These are phyloP conservation scores for Toxostoma redivivum DNA, from an alignment of 2,113 vertebrate genomes.

Conservation along the genomic window DNA sequence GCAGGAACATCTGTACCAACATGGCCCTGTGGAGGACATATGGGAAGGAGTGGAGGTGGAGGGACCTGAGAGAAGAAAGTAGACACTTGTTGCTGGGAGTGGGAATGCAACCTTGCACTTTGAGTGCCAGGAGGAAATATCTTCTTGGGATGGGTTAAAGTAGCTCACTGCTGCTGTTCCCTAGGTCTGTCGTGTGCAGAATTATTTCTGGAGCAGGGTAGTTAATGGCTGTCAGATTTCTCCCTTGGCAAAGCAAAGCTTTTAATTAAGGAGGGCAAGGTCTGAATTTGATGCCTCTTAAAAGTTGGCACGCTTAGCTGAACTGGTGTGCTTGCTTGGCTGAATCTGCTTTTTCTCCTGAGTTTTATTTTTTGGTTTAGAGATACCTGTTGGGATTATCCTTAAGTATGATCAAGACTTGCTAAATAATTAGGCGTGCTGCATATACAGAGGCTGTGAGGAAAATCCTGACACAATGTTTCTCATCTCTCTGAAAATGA, in stretches of 20 bases:
- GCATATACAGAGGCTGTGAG: background rate
- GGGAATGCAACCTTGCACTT: constrained; percentile 1
- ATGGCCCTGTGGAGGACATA: accelerated
- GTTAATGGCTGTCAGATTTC: constrained; percentile 5
- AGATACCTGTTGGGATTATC: background rate
- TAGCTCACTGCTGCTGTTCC: background rate
- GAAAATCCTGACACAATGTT: background rate
- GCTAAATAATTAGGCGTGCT: background rate
- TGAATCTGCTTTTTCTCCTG: background rate
- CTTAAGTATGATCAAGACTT: background rate
- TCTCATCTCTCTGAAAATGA: background rate
- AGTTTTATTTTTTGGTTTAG: background rate
- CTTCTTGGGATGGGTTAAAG: constrained; percentile 42
- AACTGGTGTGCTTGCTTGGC: background rate
- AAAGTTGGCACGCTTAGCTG: background rate
- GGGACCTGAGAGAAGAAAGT: background rate
- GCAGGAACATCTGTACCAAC: background rate
- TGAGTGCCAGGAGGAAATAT: constrained; percentile 72
- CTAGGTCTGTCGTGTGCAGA: background rate
- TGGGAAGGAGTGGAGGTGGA: background rate
- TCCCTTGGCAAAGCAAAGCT: constrained; percentile 14
- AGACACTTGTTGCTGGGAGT: background rate
- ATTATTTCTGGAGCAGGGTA: background rate
- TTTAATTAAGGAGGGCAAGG: constrained; percentile 22
- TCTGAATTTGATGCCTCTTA: background rate